These are phyloP conservation scores for Gobionotothen gibberifrons DNA, from an alignment of 2,797 vertebrate species.

Conservation along the genomic window DNA sequence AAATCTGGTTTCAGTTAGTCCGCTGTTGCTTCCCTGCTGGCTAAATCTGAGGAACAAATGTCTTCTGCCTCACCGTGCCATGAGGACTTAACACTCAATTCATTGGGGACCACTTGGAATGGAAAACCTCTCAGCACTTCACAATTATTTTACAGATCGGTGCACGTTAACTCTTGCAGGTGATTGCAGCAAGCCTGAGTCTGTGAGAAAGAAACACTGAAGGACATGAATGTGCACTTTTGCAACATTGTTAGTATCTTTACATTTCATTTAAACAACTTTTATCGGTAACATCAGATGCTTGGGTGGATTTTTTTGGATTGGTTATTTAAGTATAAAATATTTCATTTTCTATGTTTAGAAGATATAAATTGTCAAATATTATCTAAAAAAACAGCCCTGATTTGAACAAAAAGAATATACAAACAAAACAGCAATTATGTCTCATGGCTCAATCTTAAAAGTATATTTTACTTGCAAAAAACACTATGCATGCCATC, in stretches of 20 bases:
- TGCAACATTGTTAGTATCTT: slow-evolving; percentile 14
- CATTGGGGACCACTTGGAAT: slow-evolving; percentile 74
- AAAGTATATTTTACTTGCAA: slow-evolving; percentile 31
- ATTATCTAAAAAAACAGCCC: background rate
- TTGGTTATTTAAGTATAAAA: background rate
- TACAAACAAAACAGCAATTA: slow-evolving; percentile 1
- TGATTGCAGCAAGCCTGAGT: slow-evolving; percentile 67
- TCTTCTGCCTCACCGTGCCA: slow-evolving; percentile 68
- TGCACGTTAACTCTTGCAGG: slow-evolving; percentile 78
- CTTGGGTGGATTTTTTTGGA: slow-evolving; percentile 10
- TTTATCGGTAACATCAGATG: slow-evolving; percentile 30
- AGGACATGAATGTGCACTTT: slow-evolving; percentile 33
- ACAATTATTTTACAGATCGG: slow-evolving; percentile 78
- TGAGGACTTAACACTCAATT: slow-evolving; percentile 77
- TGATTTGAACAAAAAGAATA: background rate
- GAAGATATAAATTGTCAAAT: background rate
- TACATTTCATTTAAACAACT: slow-evolving; percentile 35
- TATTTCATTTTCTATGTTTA: background rate
- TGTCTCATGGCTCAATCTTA: slow-evolving; percentile 25
- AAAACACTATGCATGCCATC: slow-evolving; percentile 40
- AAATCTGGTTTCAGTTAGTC: slow-evolving; percentile 73
- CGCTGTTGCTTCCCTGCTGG: slow-evolving; percentile 65
- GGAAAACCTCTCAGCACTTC: slow-evolving; percentile 79
- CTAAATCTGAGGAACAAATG: slow-evolving; percentile 74
- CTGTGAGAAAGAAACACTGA: slow-evolving; percentile 52